Evolutionary conservation across 2,888 invertebrate genomes (phyloP).

Genomic region (Apotomis betuletana): DNA sequence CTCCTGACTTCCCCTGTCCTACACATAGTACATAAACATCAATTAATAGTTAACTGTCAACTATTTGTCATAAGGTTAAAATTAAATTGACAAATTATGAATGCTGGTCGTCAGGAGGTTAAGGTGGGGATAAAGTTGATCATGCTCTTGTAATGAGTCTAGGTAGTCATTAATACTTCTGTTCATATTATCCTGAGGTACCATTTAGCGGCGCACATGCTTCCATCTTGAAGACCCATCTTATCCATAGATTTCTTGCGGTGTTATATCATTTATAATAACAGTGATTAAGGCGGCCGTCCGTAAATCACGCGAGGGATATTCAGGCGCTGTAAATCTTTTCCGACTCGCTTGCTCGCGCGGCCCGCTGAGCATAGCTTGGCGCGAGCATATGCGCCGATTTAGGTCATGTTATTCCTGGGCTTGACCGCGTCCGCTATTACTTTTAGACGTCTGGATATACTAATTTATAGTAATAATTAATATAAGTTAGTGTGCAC

Average conservation of each 20-base stretch:
- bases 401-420: slow-evolving; percentile 8
- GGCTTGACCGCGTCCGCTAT: slow-evolving; percentile 9
- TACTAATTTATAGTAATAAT: not conserved
- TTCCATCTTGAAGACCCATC: not conserved
- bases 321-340: slow-evolving; percentile 25
- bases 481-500: too few relatives aligned
- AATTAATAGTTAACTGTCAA: too few relatives aligned
- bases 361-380: slow-evolving; percentile 13
- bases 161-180: too few relatives aligned
- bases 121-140: too few relatives aligned
- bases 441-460: not conserved
- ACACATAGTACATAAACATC: too few relatives aligned
- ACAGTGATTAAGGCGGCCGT: slow-evolving; percentile 12
- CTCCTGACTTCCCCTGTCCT: too few relatives aligned
- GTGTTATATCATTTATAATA: slow-evolving; percentile 24
- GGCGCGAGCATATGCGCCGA: slow-evolving; percentile 8
- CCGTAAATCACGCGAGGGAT: slow-evolving; percentile 22
- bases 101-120: too few relatives aligned
- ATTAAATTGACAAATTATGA: too few relatives aligned
- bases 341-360: slow-evolving; percentile 14
- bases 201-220: too few relatives aligned
- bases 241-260: not conserved
- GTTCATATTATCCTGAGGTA: too few relatives aligned
- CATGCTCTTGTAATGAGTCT: not conserved
- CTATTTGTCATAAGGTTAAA: too few relatives aligned